phyloP scores from a whole-genome alignment of 1,140 invertebrate species.

The Aleiodes sp. region DNA sequence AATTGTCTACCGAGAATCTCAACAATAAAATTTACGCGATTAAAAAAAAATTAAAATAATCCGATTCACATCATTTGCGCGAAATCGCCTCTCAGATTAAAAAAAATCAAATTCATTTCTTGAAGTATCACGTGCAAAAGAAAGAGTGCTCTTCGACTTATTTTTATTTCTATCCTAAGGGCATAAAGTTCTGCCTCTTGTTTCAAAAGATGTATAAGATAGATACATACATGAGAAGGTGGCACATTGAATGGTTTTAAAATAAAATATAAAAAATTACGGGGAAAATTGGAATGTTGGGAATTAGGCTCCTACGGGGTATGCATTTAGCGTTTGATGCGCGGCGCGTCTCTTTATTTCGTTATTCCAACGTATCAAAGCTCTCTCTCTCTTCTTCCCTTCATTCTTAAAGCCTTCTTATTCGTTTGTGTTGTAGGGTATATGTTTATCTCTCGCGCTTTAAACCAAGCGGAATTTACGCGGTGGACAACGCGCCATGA shows the following conservation, averaged over 20 bases:
- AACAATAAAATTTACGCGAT: not conserved
- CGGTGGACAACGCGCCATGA: conserved; percentile 36
- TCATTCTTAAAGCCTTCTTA: not conserved
- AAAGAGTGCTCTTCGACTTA: not conserved
- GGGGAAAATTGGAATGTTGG: conserved; percentile 4
- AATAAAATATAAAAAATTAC: not conserved
- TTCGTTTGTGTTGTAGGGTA: not conserved
- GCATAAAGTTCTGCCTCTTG: not conserved
- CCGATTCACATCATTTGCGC: not conserved
- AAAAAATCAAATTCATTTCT: too few species aligned
- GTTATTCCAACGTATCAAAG: conserved; percentile 4
- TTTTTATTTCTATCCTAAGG: not conserved
- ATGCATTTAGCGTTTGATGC: not conserved
- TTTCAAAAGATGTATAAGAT: conserved; percentile 15
- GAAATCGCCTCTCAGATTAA: too few species aligned
- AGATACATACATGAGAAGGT: conserved; percentile 6
- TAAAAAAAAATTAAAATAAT: not conserved
- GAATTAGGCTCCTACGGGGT: conserved; percentile 11
- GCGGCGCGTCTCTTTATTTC: not conserved
- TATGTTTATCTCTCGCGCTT: conserved; percentile 13
- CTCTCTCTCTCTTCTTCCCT: too few species aligned
- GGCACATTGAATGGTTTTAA: conserved; percentile 8
- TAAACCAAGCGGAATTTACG: conserved; percentile 39
- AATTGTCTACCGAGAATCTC: too few species aligned
- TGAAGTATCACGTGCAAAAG: not conserved